These are phyloP conservation scores for Metacarcinus magister DNA, from an alignment of 2,888 invertebrate species.

Conservation along the genomic window DNA sequence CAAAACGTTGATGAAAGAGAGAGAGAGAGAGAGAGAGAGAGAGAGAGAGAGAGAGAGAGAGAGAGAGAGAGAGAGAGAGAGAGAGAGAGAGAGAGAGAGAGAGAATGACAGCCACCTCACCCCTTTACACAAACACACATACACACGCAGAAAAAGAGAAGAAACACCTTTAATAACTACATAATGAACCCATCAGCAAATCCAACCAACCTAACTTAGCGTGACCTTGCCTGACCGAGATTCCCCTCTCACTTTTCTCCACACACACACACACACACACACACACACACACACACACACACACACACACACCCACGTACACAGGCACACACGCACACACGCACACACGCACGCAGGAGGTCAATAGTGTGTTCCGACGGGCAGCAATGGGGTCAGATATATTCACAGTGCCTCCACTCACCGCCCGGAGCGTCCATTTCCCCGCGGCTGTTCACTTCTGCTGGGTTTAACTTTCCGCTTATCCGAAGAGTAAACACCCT, in stretches of 20 bases:
- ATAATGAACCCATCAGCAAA: neutral
- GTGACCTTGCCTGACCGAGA: slow-evolving; percentile 12
- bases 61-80: slow-evolving; percentile 26
- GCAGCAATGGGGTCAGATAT: neutral
- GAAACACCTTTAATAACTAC: neutral
- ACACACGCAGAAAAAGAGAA: neutral
- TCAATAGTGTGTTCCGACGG: slow-evolving; percentile 31
- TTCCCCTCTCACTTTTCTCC: neutral
- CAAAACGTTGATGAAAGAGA: neutral
- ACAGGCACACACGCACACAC: neutral
- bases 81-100: slow-evolving; percentile 13
- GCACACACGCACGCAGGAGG: neutral
- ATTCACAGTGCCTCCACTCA: neutral
- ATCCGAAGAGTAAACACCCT: slow-evolving; percentile 58
- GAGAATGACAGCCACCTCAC: neutral
- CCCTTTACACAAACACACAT: neutral
- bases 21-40: slow-evolving; percentile 26
- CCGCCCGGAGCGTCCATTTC: slow-evolving; percentile 32
- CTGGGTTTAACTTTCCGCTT: slow-evolving; percentile 62
- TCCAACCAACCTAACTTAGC: neutral
- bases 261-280: neutral
- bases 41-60: slow-evolving; percentile 26
- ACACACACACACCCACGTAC: neutral
- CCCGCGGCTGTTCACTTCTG: slow-evolving; percentile 22
- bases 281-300: slow-evolving; percentile 17